Evolutionary conservation across 2,888 invertebrate genomes (phyloP).

Genomic region (Sminthurides aquaticus): DNA sequence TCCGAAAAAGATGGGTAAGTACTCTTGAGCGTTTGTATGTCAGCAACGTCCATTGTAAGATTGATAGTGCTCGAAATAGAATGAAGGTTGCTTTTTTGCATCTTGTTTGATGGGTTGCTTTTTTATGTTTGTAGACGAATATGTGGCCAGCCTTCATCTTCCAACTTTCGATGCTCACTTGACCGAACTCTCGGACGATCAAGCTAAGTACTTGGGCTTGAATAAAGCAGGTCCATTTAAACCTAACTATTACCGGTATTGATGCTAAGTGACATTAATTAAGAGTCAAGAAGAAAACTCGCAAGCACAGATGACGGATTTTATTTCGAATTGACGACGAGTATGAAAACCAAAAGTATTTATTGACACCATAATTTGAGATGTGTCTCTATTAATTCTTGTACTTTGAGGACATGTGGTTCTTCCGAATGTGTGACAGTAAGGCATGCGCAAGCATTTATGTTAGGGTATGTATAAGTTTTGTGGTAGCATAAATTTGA

Average conservation of each 20-base stretch:
- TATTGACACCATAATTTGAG: too few relatives aligned
- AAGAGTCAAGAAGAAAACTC: neutral
- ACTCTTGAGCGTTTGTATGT: neutral
- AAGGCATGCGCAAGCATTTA: too few relatives aligned
- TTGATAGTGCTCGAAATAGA: neutral
- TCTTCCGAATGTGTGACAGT: too few relatives aligned
- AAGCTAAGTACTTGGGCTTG: conserved; percentile 93
- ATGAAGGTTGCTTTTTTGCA: neutral
- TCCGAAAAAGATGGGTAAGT: conserved; percentile 93
- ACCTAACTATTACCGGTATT: conserved; percentile 92
- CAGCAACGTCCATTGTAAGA: neutral
- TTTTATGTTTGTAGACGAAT: conserved; percentile 65
- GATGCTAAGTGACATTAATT: conserved; percentile 19
- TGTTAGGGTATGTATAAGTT: too few relatives aligned
- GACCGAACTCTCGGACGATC: conserved; percentile 91
- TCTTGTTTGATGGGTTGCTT: neutral
- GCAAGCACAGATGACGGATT: neutral
- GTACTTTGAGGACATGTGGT: too few relatives aligned
- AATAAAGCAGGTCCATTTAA: conserved; percentile 98
- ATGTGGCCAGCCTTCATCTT: conserved; percentile 92
- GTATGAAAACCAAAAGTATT: neutral
- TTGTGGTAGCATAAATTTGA: too few relatives aligned
- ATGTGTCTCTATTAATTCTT: too few relatives aligned
- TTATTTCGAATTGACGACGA: neutral
- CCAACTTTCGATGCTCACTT: conserved; percentile 96